Evolutionary conservation across 2,113 vertebrate species (phyloP), one percentile per base, ranked within the genome.

Genomic region (Solea solea): DNA sequence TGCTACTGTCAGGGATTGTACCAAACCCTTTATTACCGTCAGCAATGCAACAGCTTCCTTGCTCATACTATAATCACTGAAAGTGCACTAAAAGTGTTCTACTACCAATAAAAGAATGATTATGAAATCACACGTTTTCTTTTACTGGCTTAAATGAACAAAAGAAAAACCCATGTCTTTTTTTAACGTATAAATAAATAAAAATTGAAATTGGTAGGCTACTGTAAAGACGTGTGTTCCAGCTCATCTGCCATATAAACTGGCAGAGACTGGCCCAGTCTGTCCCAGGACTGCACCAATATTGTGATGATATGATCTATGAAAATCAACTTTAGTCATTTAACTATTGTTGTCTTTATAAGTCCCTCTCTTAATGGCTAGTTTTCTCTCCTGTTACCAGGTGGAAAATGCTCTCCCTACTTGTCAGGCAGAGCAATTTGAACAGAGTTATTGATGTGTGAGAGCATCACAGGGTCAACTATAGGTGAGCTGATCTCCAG

Each of bases 401-500:
- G 74, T 88, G 64, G 57, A 39, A 51, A 55, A 61, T 57, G 58
- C 78, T 44, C 56, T 50, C 42, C 21, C 46, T 54, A 25, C 34
- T 62, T 76, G 81, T 87, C 79, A 74, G 28, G 44, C 55, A n/a
- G 51, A 78, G 59, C 67, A 82, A 83, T 85, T n/a, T 56, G 58
- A 82, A 67, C 39, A 71, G 66, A 3, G 12, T 73, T 69, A 77
- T 74, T 86, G 74, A 83, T 82, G 84, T 74, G 78, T 40, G 39
- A 39, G 62, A 64, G 64, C 50, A 57, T 74, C 74, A 44, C 74
- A 40, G 77, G 81, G 84, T 86, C 80, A 90, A 64, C 59, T 65
- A 55, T 65, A 55, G 66, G 81, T 27, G 68, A 87, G 84, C 28
- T 80, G 76, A 90, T 87, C 68, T 84, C 49, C 45, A 64, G 67